Base-by-base conservation (phyloP, 2,113 vertebrate species). In the Paratilapia polleni region DNA sequence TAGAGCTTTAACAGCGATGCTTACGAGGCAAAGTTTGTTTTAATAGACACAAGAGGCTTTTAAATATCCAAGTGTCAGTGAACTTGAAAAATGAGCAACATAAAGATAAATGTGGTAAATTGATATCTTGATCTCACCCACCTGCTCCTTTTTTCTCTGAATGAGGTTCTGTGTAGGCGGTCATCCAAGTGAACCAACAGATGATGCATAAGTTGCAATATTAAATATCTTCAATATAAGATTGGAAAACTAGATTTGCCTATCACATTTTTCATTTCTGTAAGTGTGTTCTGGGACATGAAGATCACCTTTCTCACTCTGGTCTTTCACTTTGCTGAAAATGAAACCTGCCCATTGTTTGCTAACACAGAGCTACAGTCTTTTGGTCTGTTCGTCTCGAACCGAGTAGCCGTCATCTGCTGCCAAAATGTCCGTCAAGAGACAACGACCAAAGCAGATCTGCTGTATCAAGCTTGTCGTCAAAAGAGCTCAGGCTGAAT, bases 351-450 rank as follows among this genome's bases (percentile, higher is more conserved):
- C 36, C 90, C 96, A 96, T 95, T 95, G 93, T 95, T 93, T 95
- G 94, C 95, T 61, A 95, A 94, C 96, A 95, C 91, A 94, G 90
- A 95, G 75, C 96, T 95, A 17, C 87, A 96, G 97, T 97, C 95
- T 96, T 90, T 82, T 92, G 91, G 93, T 88, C 95, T 96, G 93
- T 95, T 96, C 92, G 93, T 96, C 92, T 90, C 49, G 84, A 97
- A 95, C 96, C 91, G 82, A 76, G 41, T 87, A 95, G 89, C 95
- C 96, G 96, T 97, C 96, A 96, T 96, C 96, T 95, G 96, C 93
- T 95, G 96, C 96, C 96, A 96, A 96, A 96, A 96, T 86, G 96
- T 97, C 96, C 93, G 92, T 96, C 85, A 90, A 8, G 77, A 85
- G 94, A 88, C 90, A 94, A 95, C 96, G 95, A 97, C 96, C 96